Evolutionary conservation across 2,797 vertebrate genomes (phyloP), one percentile per base, ranked within the genome.

Genomic region (Perodicticus potto): DNA sequence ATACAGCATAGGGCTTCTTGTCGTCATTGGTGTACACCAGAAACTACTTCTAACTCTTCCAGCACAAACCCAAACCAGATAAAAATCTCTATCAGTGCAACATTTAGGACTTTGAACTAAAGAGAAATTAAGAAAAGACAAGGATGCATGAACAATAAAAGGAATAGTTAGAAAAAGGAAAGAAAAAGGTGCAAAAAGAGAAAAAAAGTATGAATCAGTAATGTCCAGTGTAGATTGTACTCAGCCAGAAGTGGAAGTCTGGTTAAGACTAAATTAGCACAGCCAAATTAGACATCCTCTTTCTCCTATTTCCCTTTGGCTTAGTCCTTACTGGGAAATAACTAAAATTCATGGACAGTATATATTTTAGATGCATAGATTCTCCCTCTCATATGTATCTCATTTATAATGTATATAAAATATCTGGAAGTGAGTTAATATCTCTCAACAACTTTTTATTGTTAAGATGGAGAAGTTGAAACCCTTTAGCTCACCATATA

Each of bases 81-180:
- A 76, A 89, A 89, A 84, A 91, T 92, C 23, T 86, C 19, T 61
- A 88, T 55, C 53, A 55, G 19, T 55, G 20, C 23, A 90, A 86
- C 2, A 53, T 69, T 86, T 90, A 86, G 20, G 34, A 63, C 45
- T 94, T 65, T 78, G 23, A 83, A 74, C 49, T 72, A 90, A 43
- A 96, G 19, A 25, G 45, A 86, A 49, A 53, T 84, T 69, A 95
- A 94, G 53, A 57, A 89, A 95, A 92, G 32, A 73, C 2, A 76
- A 93, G 61, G 25, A 17, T 20, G 63, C 13, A 67, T 55, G 45
- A 49, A 89, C 8, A 89, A 6, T 53, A 13, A 94, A 80, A 23
- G 9, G 5, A 55, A 93, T 11, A 92, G 10, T 40, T 14, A 77
- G 40, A 76, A 5, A 5, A 69, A 82, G 10, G 43, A 22, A 86